Percentiles rank a stretch among this genome's conserved stretches.
Conservation (phyloP, 1,140 invertebrate species). For the Drosophila cardini region DNA sequence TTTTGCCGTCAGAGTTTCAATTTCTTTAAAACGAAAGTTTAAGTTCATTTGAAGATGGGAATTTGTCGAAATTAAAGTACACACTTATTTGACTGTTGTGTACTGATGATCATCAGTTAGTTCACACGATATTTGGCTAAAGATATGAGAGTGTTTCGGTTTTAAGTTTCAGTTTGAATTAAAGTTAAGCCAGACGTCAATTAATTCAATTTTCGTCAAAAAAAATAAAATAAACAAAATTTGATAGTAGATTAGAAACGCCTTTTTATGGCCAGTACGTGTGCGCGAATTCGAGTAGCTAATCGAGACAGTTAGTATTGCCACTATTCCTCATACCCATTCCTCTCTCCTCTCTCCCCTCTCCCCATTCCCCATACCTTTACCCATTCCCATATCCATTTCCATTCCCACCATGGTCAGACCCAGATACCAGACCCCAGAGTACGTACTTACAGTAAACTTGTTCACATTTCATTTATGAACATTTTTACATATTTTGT, state of each 20-base stretch:
- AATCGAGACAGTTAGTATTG: slow-evolving; percentile 63
- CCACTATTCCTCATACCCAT: slow-evolving; percentile 52
- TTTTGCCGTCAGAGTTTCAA: slow-evolving; percentile 51
- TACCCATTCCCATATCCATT: slow-evolving; percentile 26
- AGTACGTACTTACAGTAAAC: slow-evolving; percentile 13
- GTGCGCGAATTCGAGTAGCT: slow-evolving; percentile 81
- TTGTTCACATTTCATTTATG: slow-evolving; percentile 79
- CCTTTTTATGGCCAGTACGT: slow-evolving; percentile 73
- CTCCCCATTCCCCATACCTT: slow-evolving; percentile 14
- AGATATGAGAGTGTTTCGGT: slow-evolving; percentile 49
- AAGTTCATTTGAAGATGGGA: slow-evolving; percentile 53
- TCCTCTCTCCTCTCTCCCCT: too few relatives aligned
- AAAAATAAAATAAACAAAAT: slow-evolving; percentile 66
- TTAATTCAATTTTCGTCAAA: slow-evolving; percentile 71
- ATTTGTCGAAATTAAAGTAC: slow-evolving; percentile 42
- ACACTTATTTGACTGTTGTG: slow-evolving; percentile 13
- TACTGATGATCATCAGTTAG: slow-evolving; percentile 19
- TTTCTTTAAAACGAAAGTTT: slow-evolving; percentile 69
- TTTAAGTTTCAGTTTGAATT: background rate
- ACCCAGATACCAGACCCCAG: slow-evolving; percentile 4
- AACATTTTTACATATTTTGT: slow-evolving; percentile 74
- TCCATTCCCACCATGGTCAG: background rate
- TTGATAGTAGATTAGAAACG: slow-evolving; percentile 72
- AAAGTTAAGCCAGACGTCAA: slow-evolving; percentile 29
- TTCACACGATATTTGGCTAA: slow-evolving; percentile 74